Evolutionary conservation across 2,888 invertebrate species (phyloP).

Genomic region (Erebia aethiops): DNA sequence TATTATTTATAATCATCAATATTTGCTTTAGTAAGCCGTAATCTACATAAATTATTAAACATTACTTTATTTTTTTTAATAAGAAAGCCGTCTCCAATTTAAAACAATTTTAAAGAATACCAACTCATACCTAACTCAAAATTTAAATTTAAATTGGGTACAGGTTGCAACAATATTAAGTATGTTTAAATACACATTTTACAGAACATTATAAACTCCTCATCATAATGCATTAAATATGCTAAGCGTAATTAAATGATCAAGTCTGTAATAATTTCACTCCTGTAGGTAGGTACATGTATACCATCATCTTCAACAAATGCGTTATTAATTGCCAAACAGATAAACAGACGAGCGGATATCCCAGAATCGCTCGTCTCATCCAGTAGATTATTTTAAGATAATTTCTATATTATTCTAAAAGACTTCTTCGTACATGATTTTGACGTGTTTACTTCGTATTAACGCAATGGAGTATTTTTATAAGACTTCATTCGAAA

Average conservation of each 20-base stretch:
- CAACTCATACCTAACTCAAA: not conserved
- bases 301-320: slow-evolving; percentile 2
- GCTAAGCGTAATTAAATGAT: not conserved
- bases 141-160: not conserved
- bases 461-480: slow-evolving; percentile 65
- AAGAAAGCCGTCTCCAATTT: not conserved
- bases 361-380: slow-evolving; percentile 10
- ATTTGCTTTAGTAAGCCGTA: not conserved
- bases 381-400: slow-evolving; percentile 20
- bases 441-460: slow-evolving; percentile 58
- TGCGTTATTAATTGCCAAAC: not conserved
- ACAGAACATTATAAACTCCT: not conserved
- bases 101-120: not conserved
- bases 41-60: not conserved
- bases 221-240: not conserved
- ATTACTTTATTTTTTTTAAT: too few relatives aligned
- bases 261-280: not conserved
- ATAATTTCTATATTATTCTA: slow-evolving; percentile 43
- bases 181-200: not conserved
- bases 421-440: slow-evolving; percentile 51
- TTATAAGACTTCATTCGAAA: slow-evolving; percentile 63
- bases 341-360: slow-evolving; percentile 12
- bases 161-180: not conserved
- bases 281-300: too few relatives aligned
- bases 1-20: not conserved